Evolutionary conservation across 1,140 invertebrate genomes (phyloP).

Genomic region (Paraescarpia echinospica): DNA sequence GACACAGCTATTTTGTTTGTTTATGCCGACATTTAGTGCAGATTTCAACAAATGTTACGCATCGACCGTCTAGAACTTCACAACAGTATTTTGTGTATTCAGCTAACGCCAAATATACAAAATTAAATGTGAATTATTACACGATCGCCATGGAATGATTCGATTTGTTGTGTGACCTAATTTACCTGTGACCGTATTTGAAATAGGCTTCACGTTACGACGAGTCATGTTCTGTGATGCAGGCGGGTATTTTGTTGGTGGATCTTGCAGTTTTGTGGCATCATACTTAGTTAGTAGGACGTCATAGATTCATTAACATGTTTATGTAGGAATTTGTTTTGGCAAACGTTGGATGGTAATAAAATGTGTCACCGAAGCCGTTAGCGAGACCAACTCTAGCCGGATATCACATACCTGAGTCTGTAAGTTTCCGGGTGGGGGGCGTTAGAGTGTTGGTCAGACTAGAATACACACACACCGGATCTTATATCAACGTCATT

Average conservation of each 20-base stretch:
- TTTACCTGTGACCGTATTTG: slow-evolving; percentile 5
- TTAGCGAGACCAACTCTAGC: not conserved
- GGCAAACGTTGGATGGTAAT: not conserved
- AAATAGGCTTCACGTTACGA: not conserved
- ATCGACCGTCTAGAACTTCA: not conserved
- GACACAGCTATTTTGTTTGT: not conserved
- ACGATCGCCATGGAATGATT: not conserved
- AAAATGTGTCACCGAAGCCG: not conserved
- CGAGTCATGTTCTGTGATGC: not conserved
- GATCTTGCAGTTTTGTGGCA: not conserved
- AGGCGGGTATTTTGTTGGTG: not conserved
- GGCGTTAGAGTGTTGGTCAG: not conserved
- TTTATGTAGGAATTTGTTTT: not conserved
- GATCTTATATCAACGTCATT: not conserved
- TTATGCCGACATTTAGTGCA: not conserved
- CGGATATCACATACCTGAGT: not conserved
- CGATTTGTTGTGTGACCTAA: not conserved
- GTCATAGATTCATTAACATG: not conserved
- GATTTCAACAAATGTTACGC: not conserved
- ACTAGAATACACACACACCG: not conserved
- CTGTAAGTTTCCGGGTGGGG: not conserved
- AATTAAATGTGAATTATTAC: not conserved
- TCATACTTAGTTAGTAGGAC: not conserved
- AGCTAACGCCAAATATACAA: not conserved
- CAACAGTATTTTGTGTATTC: not conserved